phyloP scores from a whole-genome alignment of 23 tunicate species.

The Halocynthia aurantium region DNA sequence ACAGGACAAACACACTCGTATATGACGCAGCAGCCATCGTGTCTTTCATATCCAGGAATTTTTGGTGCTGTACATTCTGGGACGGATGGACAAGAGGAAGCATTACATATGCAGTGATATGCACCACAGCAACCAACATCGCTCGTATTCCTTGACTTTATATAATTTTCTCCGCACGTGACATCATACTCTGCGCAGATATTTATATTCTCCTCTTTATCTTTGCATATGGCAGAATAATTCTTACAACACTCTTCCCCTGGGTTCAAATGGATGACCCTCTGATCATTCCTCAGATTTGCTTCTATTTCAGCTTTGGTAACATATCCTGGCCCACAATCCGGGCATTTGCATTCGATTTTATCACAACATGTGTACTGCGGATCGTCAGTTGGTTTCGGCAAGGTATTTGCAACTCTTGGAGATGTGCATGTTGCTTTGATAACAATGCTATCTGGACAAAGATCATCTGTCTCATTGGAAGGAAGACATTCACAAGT shows the following conservation, averaged over 20 bases:
- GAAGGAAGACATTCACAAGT: conserved; percentile 31
- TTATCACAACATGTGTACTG: conserved; percentile 39
- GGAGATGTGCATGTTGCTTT: conserved; percentile 13
- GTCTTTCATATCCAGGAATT: not conserved
- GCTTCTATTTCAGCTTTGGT: conserved; percentile 11
- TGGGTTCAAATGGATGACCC: not conserved
- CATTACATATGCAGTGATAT: conserved; percentile 27
- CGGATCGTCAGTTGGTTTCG: conserved; percentile 14
- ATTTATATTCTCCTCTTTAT: not conserved
- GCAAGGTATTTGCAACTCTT: not conserved
- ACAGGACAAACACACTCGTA: conserved; percentile 36
- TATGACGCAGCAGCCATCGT: conserved; percentile 14
- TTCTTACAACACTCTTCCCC: conserved; percentile 27
- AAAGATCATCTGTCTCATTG: conserved; percentile 19
- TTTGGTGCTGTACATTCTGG: conserved; percentile 27
- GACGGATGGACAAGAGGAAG: conserved; percentile 1
- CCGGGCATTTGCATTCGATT: conserved; percentile 26
- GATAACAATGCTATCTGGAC: conserved; percentile 18
- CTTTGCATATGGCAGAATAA: conserved; percentile 24
- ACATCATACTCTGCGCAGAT: conserved; percentile 9
- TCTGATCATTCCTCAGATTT: conserved; percentile 12
- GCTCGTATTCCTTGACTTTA: not conserved
- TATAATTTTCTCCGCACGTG: conserved; percentile 19
- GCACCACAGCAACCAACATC: conserved; percentile 33
- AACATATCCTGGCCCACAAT: conserved; percentile 25